phyloP scores from a whole-genome alignment of 37 sponge, comb jelly and placozoan genomes.

The Lycopodina hypogea region DNA sequence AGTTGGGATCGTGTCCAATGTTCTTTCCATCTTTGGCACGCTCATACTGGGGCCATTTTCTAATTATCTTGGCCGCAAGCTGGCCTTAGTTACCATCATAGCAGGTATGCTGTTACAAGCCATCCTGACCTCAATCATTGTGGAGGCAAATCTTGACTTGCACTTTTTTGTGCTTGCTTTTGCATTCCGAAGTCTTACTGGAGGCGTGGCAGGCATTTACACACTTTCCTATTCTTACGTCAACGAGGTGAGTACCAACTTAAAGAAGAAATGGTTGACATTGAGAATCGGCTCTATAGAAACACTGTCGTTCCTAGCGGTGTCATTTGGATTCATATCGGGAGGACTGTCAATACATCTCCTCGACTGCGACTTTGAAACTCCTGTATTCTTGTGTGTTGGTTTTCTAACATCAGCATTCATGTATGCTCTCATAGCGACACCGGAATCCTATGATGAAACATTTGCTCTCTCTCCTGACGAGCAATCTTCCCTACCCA shows the following conservation, averaged over 20 bases:
- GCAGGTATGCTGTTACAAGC: conserved; percentile 7
- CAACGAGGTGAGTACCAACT: conserved; percentile 43
- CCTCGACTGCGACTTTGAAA: conserved; percentile 39
- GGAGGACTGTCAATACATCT: conserved; percentile 33
- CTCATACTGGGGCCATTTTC: conserved; percentile 56
- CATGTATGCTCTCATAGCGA: conserved; percentile 31
- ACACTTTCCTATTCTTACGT: conserved; percentile 43
- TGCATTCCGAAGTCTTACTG: conserved; percentile 28
- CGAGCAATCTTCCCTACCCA: neutral
- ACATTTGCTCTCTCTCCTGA: neutral
- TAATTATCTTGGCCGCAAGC: conserved; percentile 51
- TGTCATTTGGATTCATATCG: conserved; percentile 13
- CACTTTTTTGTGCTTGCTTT: conserved; percentile 25
- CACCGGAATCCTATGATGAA: conserved; percentile 47
- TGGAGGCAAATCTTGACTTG: conserved; percentile 21
- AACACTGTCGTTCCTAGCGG: conserved; percentile 25
- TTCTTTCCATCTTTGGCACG: conserved; percentile 20
- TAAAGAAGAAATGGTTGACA: conserved; percentile 37
- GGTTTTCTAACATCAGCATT: neutral
- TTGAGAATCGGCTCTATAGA: conserved; percentile 48
- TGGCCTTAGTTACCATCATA: conserved; percentile 16
- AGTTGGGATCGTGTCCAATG: neutral
- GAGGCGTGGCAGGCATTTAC: conserved; percentile 51
- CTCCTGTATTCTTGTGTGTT: conserved; percentile 6
- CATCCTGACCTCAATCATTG: conserved; percentile 8